Conservation (phyloP, 2,888 invertebrate genomes). For the Rotaria macrura region DNA sequence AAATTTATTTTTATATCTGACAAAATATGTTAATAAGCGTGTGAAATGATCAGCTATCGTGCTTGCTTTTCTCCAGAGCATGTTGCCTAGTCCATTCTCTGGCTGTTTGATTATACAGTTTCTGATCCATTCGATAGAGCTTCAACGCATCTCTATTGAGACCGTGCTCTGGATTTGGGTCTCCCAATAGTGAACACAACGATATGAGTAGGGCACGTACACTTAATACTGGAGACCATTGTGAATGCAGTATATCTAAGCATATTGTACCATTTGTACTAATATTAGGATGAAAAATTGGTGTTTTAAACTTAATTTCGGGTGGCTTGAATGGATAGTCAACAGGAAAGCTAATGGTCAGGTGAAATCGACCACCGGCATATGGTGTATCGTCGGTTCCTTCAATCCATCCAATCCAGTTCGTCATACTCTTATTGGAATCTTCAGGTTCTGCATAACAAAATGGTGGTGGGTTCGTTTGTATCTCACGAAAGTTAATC, state of each 20-base stretch:
- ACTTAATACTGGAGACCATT: slow-evolving; percentile 99
- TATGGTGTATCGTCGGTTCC: background rate
- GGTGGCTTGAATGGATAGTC: slow-evolving; percentile 99
- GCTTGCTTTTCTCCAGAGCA: background rate
- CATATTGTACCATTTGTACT: slow-evolving; percentile 99
- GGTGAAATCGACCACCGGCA: background rate
- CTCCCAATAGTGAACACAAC: slow-evolving; percentile 98
- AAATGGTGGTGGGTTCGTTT: background rate
- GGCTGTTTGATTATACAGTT: background rate
- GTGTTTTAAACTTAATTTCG: slow-evolving; percentile 94
- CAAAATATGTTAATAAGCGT: too few species aligned
- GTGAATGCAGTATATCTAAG: slow-evolving; percentile 96
- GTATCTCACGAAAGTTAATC: background rate
- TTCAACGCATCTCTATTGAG: background rate
- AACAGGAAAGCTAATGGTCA: slow-evolving; percentile 54
- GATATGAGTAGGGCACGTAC: slow-evolving; percentile 99
- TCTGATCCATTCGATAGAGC: background rate
- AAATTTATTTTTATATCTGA: too few species aligned
- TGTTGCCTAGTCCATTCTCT: background rate
- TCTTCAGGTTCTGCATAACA: background rate
- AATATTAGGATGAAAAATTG: slow-evolving; percentile 99
- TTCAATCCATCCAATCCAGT: background rate
- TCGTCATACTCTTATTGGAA: background rate
- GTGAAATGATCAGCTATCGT: too few species aligned
- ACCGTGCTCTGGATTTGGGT: slow-evolving; percentile 82